Percentiles rank a stretch among this genome's conserved stretches.
Conservation (phyloP, 2,113 vertebrate species). For the Aythya baeri region DNA sequence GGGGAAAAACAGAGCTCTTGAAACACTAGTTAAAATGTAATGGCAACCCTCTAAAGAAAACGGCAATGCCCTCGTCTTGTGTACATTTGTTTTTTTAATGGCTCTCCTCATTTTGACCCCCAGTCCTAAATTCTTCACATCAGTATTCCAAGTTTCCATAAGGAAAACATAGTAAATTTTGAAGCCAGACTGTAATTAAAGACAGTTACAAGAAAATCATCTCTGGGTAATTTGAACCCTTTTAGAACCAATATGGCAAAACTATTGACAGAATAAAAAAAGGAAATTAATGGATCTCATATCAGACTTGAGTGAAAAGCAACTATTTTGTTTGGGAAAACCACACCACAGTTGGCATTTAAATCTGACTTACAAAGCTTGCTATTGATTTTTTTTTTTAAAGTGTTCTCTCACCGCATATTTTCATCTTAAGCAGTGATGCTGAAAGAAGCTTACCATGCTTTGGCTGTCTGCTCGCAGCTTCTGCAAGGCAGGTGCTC, state of each 20-base stretch:
- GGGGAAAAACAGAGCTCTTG: background rate
- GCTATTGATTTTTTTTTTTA: background rate
- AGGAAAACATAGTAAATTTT: background rate
- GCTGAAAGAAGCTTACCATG: slow-evolving; percentile 9
- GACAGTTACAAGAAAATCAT: background rate
- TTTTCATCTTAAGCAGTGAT: background rate
- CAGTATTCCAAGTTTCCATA: background rate
- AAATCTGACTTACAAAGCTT: background rate
- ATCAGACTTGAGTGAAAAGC: background rate
- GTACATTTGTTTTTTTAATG: background rate
- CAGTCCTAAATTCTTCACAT: background rate
- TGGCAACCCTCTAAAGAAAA: background rate
- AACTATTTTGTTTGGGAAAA: background rate
- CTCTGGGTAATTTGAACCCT: background rate
- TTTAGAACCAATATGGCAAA: background rate
- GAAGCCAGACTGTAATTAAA: background rate
- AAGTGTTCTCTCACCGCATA: background rate
- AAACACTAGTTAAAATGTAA: background rate
- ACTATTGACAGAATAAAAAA: background rate
- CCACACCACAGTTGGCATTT: background rate
- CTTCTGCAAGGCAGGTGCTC: background rate
- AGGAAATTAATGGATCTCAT: background rate
- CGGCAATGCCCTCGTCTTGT: background rate
- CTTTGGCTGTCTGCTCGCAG: background rate
- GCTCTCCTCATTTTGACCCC: background rate